Evolutionary conservation across 2,888 invertebrate genomes (phyloP), one percentile per base, ranked within the genome.

Genomic region (Mythimna loreyi): DNA sequence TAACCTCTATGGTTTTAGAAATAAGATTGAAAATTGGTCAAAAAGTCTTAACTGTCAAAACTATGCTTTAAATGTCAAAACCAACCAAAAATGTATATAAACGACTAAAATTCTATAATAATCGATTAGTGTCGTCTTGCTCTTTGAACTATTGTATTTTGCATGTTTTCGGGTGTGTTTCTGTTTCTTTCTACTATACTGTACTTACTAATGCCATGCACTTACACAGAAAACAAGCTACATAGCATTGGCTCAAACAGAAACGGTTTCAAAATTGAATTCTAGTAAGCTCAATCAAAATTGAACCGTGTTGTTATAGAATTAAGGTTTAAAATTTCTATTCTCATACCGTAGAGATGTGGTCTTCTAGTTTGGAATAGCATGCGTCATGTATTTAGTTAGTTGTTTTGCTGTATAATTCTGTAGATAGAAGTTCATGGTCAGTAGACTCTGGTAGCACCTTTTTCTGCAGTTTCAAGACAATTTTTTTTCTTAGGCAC

Each of bases 281-380:
- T 6, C 19, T 19, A 43, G 43, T 19, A 3, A 30, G 6, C 6
- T 13, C 40, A 28, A 28, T 25, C 11, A 40, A 70, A 63, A 13
- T 16, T 45, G 19, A 47, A 36, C 43, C 23, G 28, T 68, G 59
- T 11, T 0, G 13, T 13, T 11, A 33, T 1, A 8, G 1, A 0
- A 0, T 1, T 1, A 75, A 59, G 43, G 36, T 16, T 62, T 19
- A 52, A 50, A 62, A 78, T 85, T 82, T 87, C 78, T 88, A 84
- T 86, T 82, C 82, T 85, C 86, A 87, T 83, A 79, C 66, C 36
- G 60, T 77, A 73, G 66, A 57, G 33, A 30, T 67, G 64, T 83
- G 71, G 52, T 67, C 67, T 72, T 57, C 50, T 80, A 78, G 79
- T 65, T 67, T 67, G 61, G 40, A 53, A 65, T 40, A 65, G 82